Evolutionary conservation across 1,140 invertebrate species (phyloP).

Genomic region (Epicauta chinensis): DNA sequence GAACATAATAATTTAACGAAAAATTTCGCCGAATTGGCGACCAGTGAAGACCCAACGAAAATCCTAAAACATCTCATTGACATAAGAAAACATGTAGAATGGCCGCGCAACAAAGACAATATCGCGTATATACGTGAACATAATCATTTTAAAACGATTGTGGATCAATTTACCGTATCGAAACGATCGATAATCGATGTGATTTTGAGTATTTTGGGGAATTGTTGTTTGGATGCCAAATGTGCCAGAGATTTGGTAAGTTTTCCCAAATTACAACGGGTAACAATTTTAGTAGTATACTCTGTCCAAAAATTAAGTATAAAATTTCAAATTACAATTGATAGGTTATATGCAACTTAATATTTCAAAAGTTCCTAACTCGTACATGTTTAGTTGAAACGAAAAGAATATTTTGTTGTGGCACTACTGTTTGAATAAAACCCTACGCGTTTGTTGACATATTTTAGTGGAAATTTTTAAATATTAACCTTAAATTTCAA

Average conservation of each 20-base stretch:
- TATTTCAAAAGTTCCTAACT: too few species aligned
- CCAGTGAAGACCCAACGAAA: constrained; percentile 14
- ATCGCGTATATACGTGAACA: constrained; percentile 25
- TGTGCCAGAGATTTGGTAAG: constrained; percentile 31
- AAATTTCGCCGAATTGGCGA: constrained; percentile 15
- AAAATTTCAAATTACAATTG: too few species aligned
- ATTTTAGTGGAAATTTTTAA: too few species aligned
- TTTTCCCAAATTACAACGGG: constrained; percentile 1
- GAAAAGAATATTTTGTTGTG: too few species aligned
- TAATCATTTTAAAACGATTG: constrained; percentile 30
- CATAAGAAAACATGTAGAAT: constrained; percentile 35
- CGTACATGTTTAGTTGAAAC: too few species aligned
- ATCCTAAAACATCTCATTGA: constrained; percentile 28
- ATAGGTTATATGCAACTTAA: too few species aligned
- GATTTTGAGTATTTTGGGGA: constrained; percentile 52
- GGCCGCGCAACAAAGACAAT: constrained; percentile 27
- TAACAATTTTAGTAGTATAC: too few species aligned
- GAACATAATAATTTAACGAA: constrained; percentile 15
- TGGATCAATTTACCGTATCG: constrained; percentile 27
- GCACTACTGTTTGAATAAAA: too few species aligned
- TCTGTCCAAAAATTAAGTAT: too few species aligned
- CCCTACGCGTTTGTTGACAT: too few species aligned
- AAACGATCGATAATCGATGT: constrained; percentile 45
- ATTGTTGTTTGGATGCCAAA: constrained; percentile 49
- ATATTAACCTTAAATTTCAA: too few species aligned